Base-by-base conservation (phyloP, 2,888 invertebrate species). In the Harmothoe impar region DNA sequence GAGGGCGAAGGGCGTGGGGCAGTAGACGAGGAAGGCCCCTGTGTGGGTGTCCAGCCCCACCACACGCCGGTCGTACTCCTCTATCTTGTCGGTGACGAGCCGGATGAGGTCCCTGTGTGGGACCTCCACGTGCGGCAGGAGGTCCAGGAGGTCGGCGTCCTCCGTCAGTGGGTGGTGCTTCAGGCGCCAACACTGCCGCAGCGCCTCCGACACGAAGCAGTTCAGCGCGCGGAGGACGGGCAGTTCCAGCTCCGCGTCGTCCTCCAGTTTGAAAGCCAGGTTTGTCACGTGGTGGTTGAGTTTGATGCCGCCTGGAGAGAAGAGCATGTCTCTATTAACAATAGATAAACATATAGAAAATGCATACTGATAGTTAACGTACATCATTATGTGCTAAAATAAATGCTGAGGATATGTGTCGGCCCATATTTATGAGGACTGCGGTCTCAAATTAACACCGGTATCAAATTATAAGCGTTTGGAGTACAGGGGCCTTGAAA, bases 111-210 rank as follows among this genome's bases (percentile, higher is more conserved):
- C 86, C 25, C 89, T 72, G 35, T 92, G 62, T 20, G 92, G 92
- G 17, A 92, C 89, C 20, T 90, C 89, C 25, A 91, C 84, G 23
- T 90, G 91, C 10, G 91, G 91, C 25, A 91, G 89, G 15, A 91
- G 72, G 35, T 89, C 62, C 33, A 89, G 25, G 68, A 92, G 91
- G 91, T 93, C 92, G 17, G 51, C 81, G 1, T 91, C 89, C 20
- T 23, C 33, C 29, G 92, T 91, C 29, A 93, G 90, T 17, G 92
- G 90, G 90, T 93, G 93, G 81, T 92, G 92, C 85, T 93, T 93
- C 20, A 91, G 89, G 10, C 93, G 92, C 92, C 92, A 92, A 85
- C 93, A 92, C 78, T 92, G 93, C 25, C 92, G 90, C 84, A 93
- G 51, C 31, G 85, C 78, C 17, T 91, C 54, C n/a, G 78, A 72